A percentile compares a stretch with the other conserved stretches of the same genome.
Evolutionary conservation across 2,113 vertebrate genomes (phyloP).

Genomic region (Mormyrus iriodes): DNA sequence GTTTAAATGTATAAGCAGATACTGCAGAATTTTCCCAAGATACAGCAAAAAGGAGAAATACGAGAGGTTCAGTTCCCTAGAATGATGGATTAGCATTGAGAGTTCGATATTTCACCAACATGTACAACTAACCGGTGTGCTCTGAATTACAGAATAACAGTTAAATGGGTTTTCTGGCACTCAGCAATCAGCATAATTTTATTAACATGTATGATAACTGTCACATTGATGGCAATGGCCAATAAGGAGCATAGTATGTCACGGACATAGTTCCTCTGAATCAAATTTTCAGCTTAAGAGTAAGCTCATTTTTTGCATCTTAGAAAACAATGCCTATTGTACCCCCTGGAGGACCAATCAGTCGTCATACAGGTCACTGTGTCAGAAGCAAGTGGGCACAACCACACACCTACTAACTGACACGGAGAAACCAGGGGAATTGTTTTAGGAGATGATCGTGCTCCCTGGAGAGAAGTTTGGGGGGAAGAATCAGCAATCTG

Average conservation of each 20-base stretch:
- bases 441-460: not conserved
- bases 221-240: constrained; percentile 12
- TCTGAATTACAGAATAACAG: constrained; percentile 11
- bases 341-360: not conserved
- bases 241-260: constrained; percentile 9
- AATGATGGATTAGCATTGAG: constrained; percentile 24
- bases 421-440: not conserved
- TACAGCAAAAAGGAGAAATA: not conserved
- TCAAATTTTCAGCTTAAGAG: not conserved
- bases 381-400: not conserved
- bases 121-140: constrained; percentile 9
- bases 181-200: constrained; percentile 22
- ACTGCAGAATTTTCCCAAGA: not conserved
- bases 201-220: constrained; percentile 15
- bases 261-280: constrained; percentile 7
- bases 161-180: not conserved
- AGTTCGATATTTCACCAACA: constrained; percentile 31
- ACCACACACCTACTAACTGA: not conserved
- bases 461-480: not conserved
- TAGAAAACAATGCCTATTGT: not conserved
- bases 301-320: not conserved
- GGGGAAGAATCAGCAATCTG: not conserved
- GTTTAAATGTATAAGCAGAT: not conserved
- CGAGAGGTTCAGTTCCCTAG: not conserved
- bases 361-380: not conserved